phyloP scores from a whole-genome alignment of 2,888 invertebrate species.

The Gastracanthus pulcherrimus region DNA sequence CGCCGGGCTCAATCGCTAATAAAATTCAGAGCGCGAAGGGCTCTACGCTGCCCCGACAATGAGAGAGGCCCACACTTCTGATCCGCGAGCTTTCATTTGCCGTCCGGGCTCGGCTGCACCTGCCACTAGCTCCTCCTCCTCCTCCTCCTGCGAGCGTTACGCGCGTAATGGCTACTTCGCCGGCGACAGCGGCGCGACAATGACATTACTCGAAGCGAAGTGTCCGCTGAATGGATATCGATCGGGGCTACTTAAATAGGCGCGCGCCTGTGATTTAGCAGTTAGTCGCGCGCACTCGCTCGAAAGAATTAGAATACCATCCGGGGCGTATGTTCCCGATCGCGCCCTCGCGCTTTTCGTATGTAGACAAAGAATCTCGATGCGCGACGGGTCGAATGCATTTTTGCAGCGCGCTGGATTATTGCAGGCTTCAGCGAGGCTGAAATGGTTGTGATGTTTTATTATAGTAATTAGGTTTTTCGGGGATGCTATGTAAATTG shows the following conservation, averaged over 20 bases:
- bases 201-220: constrained; percentile 31
- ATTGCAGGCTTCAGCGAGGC: too few relatives aligned
- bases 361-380: background rate
- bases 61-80: too few relatives aligned
- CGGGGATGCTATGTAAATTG: background rate
- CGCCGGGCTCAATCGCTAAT: too few relatives aligned
- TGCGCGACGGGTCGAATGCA: too few relatives aligned
- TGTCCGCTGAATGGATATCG: constrained; percentile 38
- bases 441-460: too few relatives aligned
- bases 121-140: constrained; percentile 12
- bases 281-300: background rate
- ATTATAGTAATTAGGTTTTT: too few relatives aligned
- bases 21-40: too few relatives aligned
- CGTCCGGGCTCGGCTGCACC: background rate
- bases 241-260: constrained; percentile 26
- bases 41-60: too few relatives aligned
- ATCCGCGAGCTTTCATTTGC: constrained; percentile 19
- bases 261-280: constrained; percentile 4
- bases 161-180: background rate
- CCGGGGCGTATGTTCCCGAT: background rate
- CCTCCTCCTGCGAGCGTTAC: background rate
- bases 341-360: background rate
- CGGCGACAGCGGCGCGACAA: background rate
- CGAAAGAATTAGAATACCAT: background rate
- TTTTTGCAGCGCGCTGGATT: too few relatives aligned